phyloP scores from a whole-genome alignment of 2,888 invertebrate species.

The Stegophylla sp. region DNA sequence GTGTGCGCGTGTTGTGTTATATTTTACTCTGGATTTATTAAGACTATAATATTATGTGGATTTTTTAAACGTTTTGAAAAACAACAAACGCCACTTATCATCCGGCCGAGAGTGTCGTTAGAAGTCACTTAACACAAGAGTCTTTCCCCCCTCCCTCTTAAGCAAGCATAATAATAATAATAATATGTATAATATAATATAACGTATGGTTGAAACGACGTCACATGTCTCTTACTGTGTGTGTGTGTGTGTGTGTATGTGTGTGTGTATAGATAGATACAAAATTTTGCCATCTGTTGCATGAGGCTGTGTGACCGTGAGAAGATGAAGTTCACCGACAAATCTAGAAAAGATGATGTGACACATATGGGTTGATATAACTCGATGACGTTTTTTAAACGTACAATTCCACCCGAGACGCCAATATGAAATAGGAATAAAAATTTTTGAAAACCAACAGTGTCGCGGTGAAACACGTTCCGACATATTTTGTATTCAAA shows the following conservation, averaged over 20 bases:
- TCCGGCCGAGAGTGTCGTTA: conserved; percentile 49
- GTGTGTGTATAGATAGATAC: conserved; percentile 42
- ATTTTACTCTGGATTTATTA: conserved; percentile 56
- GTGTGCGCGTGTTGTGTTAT: too few species aligned
- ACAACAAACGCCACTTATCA: conserved; percentile 58
- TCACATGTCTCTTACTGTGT: conserved; percentile 46
- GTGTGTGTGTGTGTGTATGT: too few species aligned
- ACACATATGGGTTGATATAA: conserved; percentile 26
- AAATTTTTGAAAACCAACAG: too few species aligned
- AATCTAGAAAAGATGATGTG: conserved; percentile 39
- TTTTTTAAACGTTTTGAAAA: conserved; percentile 56
- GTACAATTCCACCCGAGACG: too few species aligned
- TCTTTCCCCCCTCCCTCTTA: neutral
- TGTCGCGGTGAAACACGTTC: too few species aligned
- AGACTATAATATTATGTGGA: conserved; percentile 38
- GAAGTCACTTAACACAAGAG: conserved; percentile 57
- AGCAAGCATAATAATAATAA: neutral
- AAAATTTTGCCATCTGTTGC: conserved; percentile 53
- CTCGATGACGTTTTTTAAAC: too few species aligned
- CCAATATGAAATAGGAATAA: too few species aligned
- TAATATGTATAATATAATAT: neutral
- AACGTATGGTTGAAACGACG: conserved; percentile 18
- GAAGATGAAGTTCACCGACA: conserved; percentile 49
- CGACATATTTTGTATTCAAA: too few species aligned
- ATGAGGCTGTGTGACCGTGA: conserved; percentile 35